Conservation (phyloP, 2,113 vertebrate species). For the Pygoscelis adeliae region DNA sequence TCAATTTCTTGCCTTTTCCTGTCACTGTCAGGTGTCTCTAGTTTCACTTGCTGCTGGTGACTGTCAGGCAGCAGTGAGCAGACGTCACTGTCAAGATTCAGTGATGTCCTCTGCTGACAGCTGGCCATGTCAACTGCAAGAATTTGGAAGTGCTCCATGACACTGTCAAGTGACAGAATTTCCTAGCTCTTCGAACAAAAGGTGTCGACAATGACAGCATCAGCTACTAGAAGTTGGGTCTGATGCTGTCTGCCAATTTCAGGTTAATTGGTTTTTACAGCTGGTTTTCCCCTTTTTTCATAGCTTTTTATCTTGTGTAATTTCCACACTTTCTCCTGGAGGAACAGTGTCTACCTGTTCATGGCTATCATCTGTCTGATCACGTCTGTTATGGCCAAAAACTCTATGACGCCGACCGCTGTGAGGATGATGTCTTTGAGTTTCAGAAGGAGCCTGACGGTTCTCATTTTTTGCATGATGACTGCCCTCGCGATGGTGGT, state of each 20-base stretch:
- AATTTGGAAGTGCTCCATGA: slow-evolving; percentile 81
- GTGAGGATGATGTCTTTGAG: not conserved
- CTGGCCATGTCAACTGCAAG: slow-evolving; percentile 90
- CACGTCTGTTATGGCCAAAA: not conserved
- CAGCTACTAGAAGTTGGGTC: slow-evolving; percentile 78
- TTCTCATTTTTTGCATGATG: not conserved
- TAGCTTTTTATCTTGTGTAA: slow-evolving; percentile 41
- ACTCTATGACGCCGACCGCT: not conserved
- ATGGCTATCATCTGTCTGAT: slow-evolving; percentile 32
- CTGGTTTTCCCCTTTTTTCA: slow-evolving; percentile 65
- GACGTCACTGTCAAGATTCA: slow-evolving; percentile 96
- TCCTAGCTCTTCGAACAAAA: slow-evolving; percentile 78
- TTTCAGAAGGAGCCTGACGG: not conserved
- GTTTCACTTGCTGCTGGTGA: slow-evolving; percentile 62
- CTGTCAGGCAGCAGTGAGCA: slow-evolving; percentile 81
- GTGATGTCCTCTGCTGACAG: slow-evolving; percentile 71
- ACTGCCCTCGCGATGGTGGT: not conserved
- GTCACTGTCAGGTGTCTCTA: slow-evolving; percentile 72
- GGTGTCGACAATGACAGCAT: slow-evolving; percentile 94
- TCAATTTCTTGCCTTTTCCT: slow-evolving; percentile 78
- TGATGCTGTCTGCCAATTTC: slow-evolving; percentile 75
- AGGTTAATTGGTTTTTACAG: slow-evolving; percentile 84
- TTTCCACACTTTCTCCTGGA: slow-evolving; percentile 19
- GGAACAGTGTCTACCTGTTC: not conserved
- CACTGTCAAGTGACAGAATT: slow-evolving; percentile 88